Percentiles rank a stretch among this genome's conserved stretches.
Evolutionary conservation across 2,888 invertebrate genomes (phyloP).

Genomic region (Drosophila parthenogenetica): DNA sequence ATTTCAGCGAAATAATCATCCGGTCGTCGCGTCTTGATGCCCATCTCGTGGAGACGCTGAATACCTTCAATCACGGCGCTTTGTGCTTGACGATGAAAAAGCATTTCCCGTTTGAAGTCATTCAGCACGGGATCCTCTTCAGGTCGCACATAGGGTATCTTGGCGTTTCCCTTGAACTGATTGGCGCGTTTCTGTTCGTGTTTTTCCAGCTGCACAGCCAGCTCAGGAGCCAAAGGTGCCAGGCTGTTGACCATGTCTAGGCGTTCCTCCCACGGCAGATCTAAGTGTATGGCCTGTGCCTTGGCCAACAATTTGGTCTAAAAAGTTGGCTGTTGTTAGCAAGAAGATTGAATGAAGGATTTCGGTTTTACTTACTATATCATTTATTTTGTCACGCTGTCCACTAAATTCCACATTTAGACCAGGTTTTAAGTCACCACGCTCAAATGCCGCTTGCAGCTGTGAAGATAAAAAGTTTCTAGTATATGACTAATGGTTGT

Average conservation of each 20-base stretch:
- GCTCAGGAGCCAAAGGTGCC: slow-evolving; percentile 94
- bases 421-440: slow-evolving; percentile 94
- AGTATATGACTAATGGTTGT: not conserved
- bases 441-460: slow-evolving; percentile 95
- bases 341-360: accelerated
- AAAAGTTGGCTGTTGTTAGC: slow-evolving; percentile 14
- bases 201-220: slow-evolving; percentile 91
- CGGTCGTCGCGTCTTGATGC: slow-evolving; percentile 92
- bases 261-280: slow-evolving; percentile 94
- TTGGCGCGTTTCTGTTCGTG: slow-evolving; percentile 90
- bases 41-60: slow-evolving; percentile 90
- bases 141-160: slow-evolving; percentile 88
- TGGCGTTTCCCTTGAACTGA: slow-evolving; percentile 89
- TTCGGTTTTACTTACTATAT: slow-evolving; percentile 87
- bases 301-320: slow-evolving; percentile 88
- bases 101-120: slow-evolving; percentile 96
- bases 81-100: slow-evolving; percentile 95
- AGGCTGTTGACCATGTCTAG: slow-evolving; percentile 91
- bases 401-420: slow-evolving; percentile 89
- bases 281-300: slow-evolving; percentile 89
- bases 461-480: slow-evolving; percentile 83
- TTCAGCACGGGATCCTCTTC: slow-evolving; percentile 92
- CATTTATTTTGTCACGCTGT: slow-evolving; percentile 88
- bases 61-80: slow-evolving; percentile 93
- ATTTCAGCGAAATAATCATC: slow-evolving; percentile 99